Evolutionary conservation across 2,888 invertebrate species (phyloP), one percentile per base, ranked within the genome.

Genomic region (Leptura quadrifasciata): DNA sequence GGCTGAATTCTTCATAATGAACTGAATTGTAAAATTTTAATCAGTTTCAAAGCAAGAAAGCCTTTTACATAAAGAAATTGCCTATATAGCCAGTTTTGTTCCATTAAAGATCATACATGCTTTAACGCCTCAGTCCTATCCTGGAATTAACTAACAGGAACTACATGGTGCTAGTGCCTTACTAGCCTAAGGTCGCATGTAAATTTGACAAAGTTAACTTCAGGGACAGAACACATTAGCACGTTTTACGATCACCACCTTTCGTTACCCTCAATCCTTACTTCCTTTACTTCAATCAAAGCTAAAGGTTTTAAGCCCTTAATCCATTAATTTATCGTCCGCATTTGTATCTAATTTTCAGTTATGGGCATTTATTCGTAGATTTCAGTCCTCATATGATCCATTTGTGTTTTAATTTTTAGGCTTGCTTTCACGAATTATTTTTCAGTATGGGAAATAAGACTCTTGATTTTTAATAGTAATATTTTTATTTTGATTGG

Each of bases 131-230:
- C n/a, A 52, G 52, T 47, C 65, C 65, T 24, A 21, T 52, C 52
- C 65, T 65, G 65, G 21, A 57, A 27, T 27, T 65, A 52, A 60
- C 60, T 27, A 60, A 39, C 68, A n/a, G 64, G 58, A 57, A 70
- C 70, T 61, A 71, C 18, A 12, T 63, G 54, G 68, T 63, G 35
- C 63, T 69, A 58, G 31, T 57, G 58, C 31, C 55, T 71, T 72
- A n/a, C 27, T 31, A 52, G 39, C 70, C 63, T 72, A 47, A 65
- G 72, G 75, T 76, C 75, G 55, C 72, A 76, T 77, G 79, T 77
- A 79, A 79, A 79, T 79, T 79, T 72, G 65, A 74, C 35, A 73
- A 77, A 79, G 76, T 79, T 72, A 71, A 75, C 75, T 75, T 76
- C 74, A 58, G 72, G 75, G 74, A 75, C 79, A 63, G 76, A 64